Base-by-base conservation (phyloP, 1,140 invertebrate species). In the Galleria mellonella region DNA sequence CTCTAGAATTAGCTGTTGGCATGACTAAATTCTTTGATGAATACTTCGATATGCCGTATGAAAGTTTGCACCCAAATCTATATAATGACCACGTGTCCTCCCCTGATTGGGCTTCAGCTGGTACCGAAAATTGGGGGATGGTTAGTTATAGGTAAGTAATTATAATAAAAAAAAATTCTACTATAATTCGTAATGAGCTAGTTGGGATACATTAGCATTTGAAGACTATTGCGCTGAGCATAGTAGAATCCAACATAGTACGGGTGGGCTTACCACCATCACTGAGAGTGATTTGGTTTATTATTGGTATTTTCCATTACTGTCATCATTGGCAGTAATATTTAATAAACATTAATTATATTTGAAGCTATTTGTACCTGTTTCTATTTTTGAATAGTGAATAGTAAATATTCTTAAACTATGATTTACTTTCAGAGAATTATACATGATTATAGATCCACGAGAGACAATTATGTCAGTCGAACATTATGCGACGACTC, bases 71-170 rank as follows among this genome's bases (percentile, higher is more conserved):
- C 23, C 65, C 87, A 10, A 81, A 86, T 39, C 81, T 85, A 1
- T 15, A 86, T 33, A 79, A 88, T 46, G 92, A 93, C 64, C 87
- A 92, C 27, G 89, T 92, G 40, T 90, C 91, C 1, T 89, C 93
- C 47, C 92, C 93, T 15, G 91, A 93, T 72, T 93, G 93, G 79
- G 84, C 86, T 4, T 90, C 90, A 13, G 92, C 92, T 12, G 93
- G 88, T 13, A 90, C 89, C 72, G 89, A 90, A 66, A 90, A 90
- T 51, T 90, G 89, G 89, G 89, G 89, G 3, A 86, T 93, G 54
- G 88, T 93, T 9, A 92, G 90, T 8, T 94, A 92, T 74, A 87
- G 90, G 83, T 87, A 55, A 55, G 62, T 37, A 11, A 8, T 12
- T n/a, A n/a, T n/a, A n/a, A n/a, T n/a, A n/a, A n/a, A n/a, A n/a